A percentile compares a stretch with the other conserved stretches of the same genome.
These are phyloP conservation scores for Tragelaphus scriptus DNA, from an alignment of 2,113 vertebrate species.

Conservation along the genomic window DNA sequence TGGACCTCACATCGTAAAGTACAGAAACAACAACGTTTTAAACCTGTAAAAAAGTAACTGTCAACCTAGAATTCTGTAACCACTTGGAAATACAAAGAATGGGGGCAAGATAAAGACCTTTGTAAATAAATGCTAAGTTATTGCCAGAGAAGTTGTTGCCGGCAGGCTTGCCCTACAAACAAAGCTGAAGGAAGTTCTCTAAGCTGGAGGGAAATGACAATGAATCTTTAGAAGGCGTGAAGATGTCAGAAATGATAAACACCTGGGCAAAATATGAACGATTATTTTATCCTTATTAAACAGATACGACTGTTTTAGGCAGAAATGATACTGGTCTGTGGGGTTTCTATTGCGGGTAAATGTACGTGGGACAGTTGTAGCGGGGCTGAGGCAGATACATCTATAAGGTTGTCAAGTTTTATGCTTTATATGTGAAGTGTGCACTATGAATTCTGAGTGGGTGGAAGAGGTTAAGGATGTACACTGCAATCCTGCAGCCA, in stretches of 20 bases:
- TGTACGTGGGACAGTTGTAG: too few species aligned
- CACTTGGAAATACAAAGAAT: neutral
- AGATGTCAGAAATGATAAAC: neutral
- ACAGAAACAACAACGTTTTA: neutral
- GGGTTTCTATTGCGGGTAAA: neutral
- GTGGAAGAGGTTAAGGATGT: neutral
- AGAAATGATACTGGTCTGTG: neutral
- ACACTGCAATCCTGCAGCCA: neutral
- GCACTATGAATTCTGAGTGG: neutral
- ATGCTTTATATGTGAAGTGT: neutral
- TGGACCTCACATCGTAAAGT: neutral
- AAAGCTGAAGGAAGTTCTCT: neutral
- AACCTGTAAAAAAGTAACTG: neutral
- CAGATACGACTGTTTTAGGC: neutral
- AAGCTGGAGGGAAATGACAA: fast-evolving
- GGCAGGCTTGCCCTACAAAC: neutral
- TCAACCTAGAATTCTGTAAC: neutral
- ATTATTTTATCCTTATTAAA: neutral
- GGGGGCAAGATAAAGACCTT: neutral
- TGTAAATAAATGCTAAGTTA: neutral
- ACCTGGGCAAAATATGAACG: too few species aligned
- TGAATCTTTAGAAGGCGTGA: fast-evolving
- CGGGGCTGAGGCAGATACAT: fast-evolving
- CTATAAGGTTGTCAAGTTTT: fast-evolving
- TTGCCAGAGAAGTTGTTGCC: too few species aligned